Evolutionary conservation across 2,888 invertebrate species (phyloP).

Genomic region (Drosophila kanekoi): DNA sequence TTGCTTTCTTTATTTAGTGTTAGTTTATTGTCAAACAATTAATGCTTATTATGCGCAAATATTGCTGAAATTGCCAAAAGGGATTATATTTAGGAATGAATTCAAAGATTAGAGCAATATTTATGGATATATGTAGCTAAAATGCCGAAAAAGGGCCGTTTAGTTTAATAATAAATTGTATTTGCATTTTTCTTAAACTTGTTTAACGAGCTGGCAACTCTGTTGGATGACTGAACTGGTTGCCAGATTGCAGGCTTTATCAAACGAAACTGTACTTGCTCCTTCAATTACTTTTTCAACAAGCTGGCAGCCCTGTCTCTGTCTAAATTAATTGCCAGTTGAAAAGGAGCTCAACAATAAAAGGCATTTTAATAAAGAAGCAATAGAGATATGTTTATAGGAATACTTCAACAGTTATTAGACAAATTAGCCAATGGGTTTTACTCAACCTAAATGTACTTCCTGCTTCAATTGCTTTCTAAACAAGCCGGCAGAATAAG

Average conservation of each 20-base stretch:
- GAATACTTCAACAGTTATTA: too few relatives aligned
- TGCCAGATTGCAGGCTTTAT: not conserved
- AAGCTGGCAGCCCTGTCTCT: not conserved
- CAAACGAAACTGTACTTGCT: not conserved
- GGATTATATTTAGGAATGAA: not conserved
- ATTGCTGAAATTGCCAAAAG: not conserved
- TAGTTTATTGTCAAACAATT: constrained; percentile 6
- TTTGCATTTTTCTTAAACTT: not conserved
- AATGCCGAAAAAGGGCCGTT: not conserved
- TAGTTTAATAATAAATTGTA: not conserved
- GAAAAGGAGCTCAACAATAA: too few relatives aligned
- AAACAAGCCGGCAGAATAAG: not conserved
- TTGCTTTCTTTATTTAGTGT: constrained; percentile 3
- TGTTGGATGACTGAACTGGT: not conserved
- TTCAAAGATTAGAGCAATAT: not conserved
- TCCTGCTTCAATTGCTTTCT: not conserved
- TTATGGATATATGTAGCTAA: not conserved
- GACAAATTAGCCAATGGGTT: too few relatives aligned
- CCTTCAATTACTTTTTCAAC: not conserved
- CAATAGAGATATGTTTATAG: not conserved
- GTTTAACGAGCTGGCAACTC: not conserved
- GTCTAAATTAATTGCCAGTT: not conserved
- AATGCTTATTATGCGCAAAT: constrained; percentile 1
- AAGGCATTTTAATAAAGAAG: too few relatives aligned
- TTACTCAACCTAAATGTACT: not conserved